These are phyloP conservation scores for Ametastegia equiseti DNA, from an alignment of 2,888 invertebrate genomes.

Conservation along the genomic window DNA sequence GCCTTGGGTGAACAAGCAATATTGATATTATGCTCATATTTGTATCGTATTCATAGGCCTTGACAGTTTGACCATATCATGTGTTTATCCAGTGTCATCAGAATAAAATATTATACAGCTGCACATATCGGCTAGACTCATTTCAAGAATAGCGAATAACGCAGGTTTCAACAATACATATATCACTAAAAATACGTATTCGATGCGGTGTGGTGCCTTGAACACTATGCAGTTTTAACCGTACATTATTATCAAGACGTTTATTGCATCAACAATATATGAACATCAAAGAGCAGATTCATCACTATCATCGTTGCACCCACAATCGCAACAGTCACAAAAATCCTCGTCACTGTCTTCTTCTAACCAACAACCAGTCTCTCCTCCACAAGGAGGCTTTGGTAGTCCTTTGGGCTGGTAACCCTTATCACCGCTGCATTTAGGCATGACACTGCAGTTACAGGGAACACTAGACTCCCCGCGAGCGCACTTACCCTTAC, in stretches of 20 bases:
- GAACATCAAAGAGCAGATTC: conserved; percentile 15
- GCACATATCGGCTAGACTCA: background rate
- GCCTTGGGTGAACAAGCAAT: background rate
- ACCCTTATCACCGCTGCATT: conserved; percentile 47
- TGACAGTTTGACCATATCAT: background rate
- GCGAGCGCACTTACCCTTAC: conserved; percentile 56
- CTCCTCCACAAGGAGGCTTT: conserved; percentile 27
- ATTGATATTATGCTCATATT: too few relatives aligned
- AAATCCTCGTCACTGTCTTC: conserved; percentile 60
- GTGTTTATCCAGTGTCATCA: background rate
- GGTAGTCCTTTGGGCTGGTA: conserved; percentile 51
- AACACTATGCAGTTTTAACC: too few relatives aligned
- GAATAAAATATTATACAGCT: background rate
- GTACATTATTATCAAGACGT: background rate
- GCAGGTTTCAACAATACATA: background rate
- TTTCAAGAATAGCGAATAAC: background rate
- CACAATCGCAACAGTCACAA: conserved; percentile 64
- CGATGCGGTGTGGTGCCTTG: background rate
- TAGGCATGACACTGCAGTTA: conserved; percentile 55
- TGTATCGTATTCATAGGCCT: too few relatives aligned
- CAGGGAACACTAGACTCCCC: conserved; percentile 55
- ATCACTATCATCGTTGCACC: conserved; percentile 46
- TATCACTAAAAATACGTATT: background rate
- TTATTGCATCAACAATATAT: background rate
- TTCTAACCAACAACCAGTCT: conserved; percentile 1